Conservation (phyloP, 92 coral and sea anemone genomes). For the Epizoanthus scotinus region DNA sequence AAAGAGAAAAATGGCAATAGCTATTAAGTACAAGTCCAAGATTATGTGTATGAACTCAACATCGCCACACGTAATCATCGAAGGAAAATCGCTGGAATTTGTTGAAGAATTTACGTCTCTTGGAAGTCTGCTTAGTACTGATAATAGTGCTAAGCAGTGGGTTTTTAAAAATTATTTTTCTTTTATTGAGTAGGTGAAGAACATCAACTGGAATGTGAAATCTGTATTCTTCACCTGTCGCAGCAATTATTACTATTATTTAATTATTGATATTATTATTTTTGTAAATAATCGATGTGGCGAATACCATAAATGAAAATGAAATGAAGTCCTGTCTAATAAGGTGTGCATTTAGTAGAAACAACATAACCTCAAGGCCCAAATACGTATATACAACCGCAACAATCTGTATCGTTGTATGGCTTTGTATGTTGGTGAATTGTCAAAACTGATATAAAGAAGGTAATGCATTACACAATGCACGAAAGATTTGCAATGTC, state of each 20-base stretch:
- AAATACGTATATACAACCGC: slow-evolving; percentile 42
- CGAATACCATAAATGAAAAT: too few species aligned
- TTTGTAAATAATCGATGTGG: too few species aligned
- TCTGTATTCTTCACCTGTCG: too few species aligned
- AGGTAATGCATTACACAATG: slow-evolving; percentile 25
- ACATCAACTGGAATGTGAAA: too few species aligned
- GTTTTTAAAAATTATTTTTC: too few species aligned
- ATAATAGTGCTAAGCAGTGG: slow-evolving; percentile 20
- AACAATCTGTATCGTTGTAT: slow-evolving; percentile 48
- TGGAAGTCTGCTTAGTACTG: slow-evolving; percentile 37
- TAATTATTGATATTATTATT: too few species aligned
- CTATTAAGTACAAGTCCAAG: neutral
- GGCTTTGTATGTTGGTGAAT: slow-evolving; percentile 29
- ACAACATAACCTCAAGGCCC: slow-evolving; percentile 39
- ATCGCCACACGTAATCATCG: too few species aligned
- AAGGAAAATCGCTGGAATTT: neutral
- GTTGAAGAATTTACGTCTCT: slow-evolving; percentile 26
- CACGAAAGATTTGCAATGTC: slow-evolving; percentile 40
- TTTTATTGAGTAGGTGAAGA: too few species aligned
- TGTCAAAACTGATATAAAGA: slow-evolving; percentile 10
- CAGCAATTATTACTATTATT: too few species aligned
- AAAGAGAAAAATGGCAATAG: too few species aligned
- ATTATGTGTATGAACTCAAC: neutral
- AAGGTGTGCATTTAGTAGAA: slow-evolving; percentile 43
- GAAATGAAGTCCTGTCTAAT: slow-evolving; percentile 32